Evolutionary conservation across 2,797 vertebrate species (phyloP), one percentile per base, ranked within the genome.

Genomic region (Parotocinclus haroldoi): DNA sequence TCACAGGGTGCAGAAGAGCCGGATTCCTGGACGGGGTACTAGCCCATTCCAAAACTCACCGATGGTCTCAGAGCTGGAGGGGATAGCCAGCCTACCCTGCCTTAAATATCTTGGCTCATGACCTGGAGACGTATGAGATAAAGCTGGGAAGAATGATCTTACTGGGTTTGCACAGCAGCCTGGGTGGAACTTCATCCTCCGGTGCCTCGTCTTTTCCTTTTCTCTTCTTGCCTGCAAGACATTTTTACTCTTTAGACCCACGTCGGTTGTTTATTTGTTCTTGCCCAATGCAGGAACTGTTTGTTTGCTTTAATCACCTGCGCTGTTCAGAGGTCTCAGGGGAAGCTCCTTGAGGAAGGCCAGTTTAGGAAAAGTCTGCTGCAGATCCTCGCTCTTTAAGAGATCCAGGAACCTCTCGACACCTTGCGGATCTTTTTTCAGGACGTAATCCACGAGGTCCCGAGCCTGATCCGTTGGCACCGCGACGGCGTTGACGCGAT

Each of bases 401-500:
- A 91, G 76, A 4, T 78, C 58, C 56, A 91, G 66, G 1, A 92
- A 73, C 0, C 42, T 73, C 44, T 13, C 44, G 3, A 79, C 81
- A 58, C 55, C 39, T 42, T 68, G 10, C 0, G 71, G 63, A 3
- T 86, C 87, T 70, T 83, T 83, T 7, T 68, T 61, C 46, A 89
- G 85, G 44, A 90, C 36, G 16, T 76, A 81, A 78, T 91, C 89
- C 69, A 91, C 79, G 62, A 91, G 83, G 7, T 88, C 83, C 42
- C 79, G 84, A 16, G 85, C 78, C 71, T 90, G 84, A 38, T 85
- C 69, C 53, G 61, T 77, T 0, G 88, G 83, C 19, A 42, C 8
- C 1, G 1, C 50, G 7, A 73, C 70, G 10, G 78, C 66, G 78
- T 87, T 89, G 10, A 90, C 63, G 36, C 76, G 75, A 58, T 84